A percentile compares a stretch with the other conserved stretches of the same genome.
These are phyloP conservation scores for Mya arenaria DNA, from an alignment of 1,140 invertebrate species.

Conservation along the genomic window DNA sequence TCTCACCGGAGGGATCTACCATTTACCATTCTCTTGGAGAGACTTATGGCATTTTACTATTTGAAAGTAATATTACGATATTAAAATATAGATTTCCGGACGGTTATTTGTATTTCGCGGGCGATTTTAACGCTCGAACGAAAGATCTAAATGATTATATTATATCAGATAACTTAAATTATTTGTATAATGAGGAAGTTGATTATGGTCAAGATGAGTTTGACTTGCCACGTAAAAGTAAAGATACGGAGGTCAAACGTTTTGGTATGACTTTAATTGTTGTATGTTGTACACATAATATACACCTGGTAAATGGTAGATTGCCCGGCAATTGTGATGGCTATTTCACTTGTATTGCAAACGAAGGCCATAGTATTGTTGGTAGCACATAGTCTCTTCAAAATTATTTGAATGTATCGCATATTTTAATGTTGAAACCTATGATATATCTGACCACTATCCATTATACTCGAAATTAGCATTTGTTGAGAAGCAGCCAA, in stretches of 20 bases:
- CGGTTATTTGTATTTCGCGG: not conserved
- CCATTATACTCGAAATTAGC: not conserved
- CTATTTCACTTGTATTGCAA: not conserved
- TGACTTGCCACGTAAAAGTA: not conserved
- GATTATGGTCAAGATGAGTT: not conserved
- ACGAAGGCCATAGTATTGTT: not conserved
- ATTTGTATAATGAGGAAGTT: not conserved
- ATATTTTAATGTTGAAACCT: not conserved
- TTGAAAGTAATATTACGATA: not conserved
- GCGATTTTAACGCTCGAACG: constrained; percentile 19
- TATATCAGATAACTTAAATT: not conserved
- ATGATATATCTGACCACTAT: not conserved
- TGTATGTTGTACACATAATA: not conserved
- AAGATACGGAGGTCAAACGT: not conserved
- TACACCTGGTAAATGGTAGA: not conserved
- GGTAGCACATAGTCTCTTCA: not conserved
- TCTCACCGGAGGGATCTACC: not conserved
- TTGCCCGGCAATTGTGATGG: not conserved
- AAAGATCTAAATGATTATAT: constrained; percentile 5
- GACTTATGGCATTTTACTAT: not conserved
- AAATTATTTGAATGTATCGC: constrained; percentile 1
- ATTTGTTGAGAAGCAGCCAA: no score
- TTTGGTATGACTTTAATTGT: not conserved
- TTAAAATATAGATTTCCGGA: not conserved
- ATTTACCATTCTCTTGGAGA: not conserved